These are phyloP conservation scores for Sphenopsis melanotis DNA, from an alignment of 2,797 vertebrate species.

Conservation along the genomic window DNA sequence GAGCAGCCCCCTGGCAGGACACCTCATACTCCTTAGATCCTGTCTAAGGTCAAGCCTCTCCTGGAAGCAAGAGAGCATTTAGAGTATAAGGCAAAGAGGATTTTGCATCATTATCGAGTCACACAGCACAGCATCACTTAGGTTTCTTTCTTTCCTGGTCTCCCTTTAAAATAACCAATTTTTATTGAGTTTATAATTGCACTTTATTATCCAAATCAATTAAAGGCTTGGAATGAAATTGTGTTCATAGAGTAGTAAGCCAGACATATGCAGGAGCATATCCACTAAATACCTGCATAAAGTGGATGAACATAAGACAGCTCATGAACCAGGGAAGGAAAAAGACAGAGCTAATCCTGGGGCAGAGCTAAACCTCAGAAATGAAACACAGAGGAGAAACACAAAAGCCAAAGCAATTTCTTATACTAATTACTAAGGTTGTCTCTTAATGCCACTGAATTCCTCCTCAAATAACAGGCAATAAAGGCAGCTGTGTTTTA, in stretches of 20 bases:
- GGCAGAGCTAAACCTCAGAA: slow-evolving; percentile 10
- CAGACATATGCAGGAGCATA: neutral
- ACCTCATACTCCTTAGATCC: neutral
- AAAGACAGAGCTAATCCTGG: neutral
- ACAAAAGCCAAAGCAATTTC: slow-evolving; percentile 22
- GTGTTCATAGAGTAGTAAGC: neutral
- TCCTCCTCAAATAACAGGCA: neutral
- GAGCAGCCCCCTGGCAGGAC: neutral
- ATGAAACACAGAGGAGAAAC: neutral
- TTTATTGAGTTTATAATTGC: neutral
- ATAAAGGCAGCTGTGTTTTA: neutral
- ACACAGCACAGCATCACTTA: neutral
- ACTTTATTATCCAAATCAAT: slow-evolving; percentile 22
- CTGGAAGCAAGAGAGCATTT: neutral
- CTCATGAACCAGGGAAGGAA: neutral
- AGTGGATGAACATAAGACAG: neutral
- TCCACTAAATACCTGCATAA: slow-evolving; percentile 36
- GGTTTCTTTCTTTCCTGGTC: neutral
- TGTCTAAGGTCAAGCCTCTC: neutral
- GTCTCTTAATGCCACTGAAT: neutral
- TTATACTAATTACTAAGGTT: neutral
- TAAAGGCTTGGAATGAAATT: slow-evolving; percentile 16
- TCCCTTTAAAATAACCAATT: neutral
- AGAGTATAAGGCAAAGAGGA: neutral
- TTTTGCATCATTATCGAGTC: neutral